Percentiles rank a stretch among this genome's conserved stretches.
Conservation (phyloP, 2,113 vertebrate genomes). For the Mus spicilegus region DNA sequence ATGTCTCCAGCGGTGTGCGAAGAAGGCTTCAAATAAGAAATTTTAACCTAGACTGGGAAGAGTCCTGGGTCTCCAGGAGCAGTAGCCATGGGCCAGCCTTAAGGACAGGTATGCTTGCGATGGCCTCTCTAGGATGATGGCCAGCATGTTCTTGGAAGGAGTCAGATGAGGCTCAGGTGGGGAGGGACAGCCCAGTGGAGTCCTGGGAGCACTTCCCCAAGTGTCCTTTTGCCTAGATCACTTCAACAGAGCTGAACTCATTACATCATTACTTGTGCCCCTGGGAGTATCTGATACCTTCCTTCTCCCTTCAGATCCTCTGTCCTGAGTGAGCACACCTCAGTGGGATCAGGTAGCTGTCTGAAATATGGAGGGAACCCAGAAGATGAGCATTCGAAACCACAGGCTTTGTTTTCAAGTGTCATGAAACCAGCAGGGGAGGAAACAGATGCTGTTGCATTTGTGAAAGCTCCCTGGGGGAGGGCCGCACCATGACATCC, state of each 20-base stretch:
- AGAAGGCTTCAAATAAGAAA: conserved; percentile 26
- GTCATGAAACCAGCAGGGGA: neutral
- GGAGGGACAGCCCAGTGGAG: neutral
- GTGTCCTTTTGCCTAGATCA: neutral
- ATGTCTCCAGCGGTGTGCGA: conserved; percentile 34
- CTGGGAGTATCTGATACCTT: neutral
- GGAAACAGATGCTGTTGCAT: neutral
- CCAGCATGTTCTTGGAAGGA: neutral
- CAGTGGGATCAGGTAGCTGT: neutral
- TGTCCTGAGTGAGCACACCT: neutral
- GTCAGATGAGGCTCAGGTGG: neutral
- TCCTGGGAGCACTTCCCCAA: neutral
- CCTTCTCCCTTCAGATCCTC: neutral
- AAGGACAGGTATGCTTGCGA: neutral
- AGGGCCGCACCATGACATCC: fast-evolving
- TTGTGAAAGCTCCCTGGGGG: neutral
- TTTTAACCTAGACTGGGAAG: conserved; percentile 41
- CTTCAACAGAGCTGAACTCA: neutral
- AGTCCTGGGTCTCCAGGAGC: neutral
- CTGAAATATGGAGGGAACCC: neutral
- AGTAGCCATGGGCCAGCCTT: neutral
- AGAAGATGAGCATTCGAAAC: neutral
- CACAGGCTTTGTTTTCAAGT: neutral
- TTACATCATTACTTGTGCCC: conserved; percentile 2
- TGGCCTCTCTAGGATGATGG: neutral